These are phyloP conservation scores for Drosophila pegasa DNA, from an alignment of 2,888 invertebrate species.

Conservation along the genomic window DNA sequence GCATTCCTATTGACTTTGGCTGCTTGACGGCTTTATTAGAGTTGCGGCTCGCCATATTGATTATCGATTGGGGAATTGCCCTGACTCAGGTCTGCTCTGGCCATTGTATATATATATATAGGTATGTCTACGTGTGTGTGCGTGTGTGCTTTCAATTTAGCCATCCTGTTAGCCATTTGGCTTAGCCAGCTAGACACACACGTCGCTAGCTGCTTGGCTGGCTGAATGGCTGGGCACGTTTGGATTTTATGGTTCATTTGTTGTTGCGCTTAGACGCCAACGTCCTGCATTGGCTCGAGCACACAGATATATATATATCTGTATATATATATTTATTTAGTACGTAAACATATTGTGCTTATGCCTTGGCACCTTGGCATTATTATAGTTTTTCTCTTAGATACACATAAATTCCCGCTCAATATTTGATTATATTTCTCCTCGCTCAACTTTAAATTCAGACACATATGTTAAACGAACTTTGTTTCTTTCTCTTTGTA, in stretches of 20 bases:
- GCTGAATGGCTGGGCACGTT: conserved; percentile 70
- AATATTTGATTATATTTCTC: conserved; percentile 36
- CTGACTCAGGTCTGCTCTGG: conserved; percentile 32
- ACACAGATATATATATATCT: conserved; percentile 1
- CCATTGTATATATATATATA: conserved; percentile 1
- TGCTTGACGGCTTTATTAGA: conserved; percentile 74
- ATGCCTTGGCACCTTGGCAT: conserved; percentile 48
- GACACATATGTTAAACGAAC: conserved; percentile 21
- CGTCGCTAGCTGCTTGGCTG: conserved; percentile 34
- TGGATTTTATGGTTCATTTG: conserved; percentile 66
- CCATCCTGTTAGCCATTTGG: conserved; percentile 74
- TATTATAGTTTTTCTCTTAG: conserved; percentile 43
- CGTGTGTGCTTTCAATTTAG: conserved; percentile 76
- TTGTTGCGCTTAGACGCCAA: conserved; percentile 61
- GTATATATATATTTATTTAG: conserved; percentile 10
- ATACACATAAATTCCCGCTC: conserved; percentile 31
- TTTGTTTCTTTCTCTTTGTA: conserved; percentile 49
- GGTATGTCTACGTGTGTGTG: conserved; percentile 8
- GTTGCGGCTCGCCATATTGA: conserved; percentile 82
- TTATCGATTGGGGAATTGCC: conserved; percentile 84
- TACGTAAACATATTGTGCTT: conserved; percentile 49
- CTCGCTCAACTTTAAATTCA: conserved; percentile 21
- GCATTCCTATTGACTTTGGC: conserved; percentile 34
- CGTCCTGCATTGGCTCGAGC: conserved; percentile 25
- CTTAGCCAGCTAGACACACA: conserved; percentile 62